A percentile compares a stretch with the other conserved stretches of the same genome.
Conservation (phyloP, 1,140 invertebrate genomes). For the Chrysoperla carnea region DNA sequence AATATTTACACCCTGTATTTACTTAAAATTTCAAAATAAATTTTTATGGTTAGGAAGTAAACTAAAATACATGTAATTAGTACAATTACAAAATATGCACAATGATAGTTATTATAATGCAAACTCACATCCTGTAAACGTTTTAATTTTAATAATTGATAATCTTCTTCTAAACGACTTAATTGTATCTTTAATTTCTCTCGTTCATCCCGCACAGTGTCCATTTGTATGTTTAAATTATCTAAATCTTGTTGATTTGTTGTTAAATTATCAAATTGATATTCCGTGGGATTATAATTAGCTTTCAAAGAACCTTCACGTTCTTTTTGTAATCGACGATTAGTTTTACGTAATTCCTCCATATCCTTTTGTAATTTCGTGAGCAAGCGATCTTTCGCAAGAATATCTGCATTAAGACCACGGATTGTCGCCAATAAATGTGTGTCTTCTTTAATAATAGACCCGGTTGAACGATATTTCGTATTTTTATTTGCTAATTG, state of each 20-base stretch:
- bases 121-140: conserved; percentile 51
- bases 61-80: no score
- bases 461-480: neutral
- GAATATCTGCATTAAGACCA: conserved; percentile 50
- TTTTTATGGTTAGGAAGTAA: no score
- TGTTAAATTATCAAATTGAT: conserved; percentile 14
- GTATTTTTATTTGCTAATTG: conserved; percentile 6
- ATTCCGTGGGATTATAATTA: conserved; percentile 26
- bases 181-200: conserved; percentile 32
- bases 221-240: conserved; percentile 33
- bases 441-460: conserved; percentile 39
- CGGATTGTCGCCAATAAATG: conserved; percentile 60
- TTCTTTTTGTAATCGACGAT: conserved; percentile 52
- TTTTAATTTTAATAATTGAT: conserved; percentile 51
- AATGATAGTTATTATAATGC: no score
- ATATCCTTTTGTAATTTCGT: conserved; percentile 49
- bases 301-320: conserved; percentile 35
- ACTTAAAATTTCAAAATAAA: no score
- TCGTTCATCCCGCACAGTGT: conserved; percentile 36
- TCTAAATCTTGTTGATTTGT: conserved; percentile 22
- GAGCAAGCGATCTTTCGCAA: conserved; percentile 50
- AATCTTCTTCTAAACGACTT: conserved; percentile 32
- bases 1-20: no score
- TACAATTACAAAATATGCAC: no score
- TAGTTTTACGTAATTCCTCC: conserved; percentile 55